Base-by-base conservation (phyloP, 1,140 invertebrate genomes). In the Lineus longissimus region DNA sequence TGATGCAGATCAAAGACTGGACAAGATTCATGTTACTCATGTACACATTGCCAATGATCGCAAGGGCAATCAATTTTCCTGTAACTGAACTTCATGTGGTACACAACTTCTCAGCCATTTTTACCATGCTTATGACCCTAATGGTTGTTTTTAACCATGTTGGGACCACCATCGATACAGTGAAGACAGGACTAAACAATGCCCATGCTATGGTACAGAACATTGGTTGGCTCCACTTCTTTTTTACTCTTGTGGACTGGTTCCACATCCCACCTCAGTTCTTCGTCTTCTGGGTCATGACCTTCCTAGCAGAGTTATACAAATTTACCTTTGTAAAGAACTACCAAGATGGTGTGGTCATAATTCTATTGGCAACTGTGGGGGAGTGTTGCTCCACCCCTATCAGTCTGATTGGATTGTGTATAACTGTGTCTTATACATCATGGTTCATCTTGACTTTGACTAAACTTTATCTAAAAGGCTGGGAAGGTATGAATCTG, bases 371-470 rank as follows among this genome's bases (percentile, higher is more conserved):
- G 23, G 82, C 80, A 23, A 76, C 77, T 40, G 76, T 83, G 23
- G 82, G 82, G 36, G 79, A 84, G 63, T 81, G 84, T 33, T 85
- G 84, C 71, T 77, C 77, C 25, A 84, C 83, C 55, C 85, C 85
- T n/a, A 70, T 87, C 22, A 83, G 81, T 61, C 70, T 87, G 27
- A 71, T 84, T 47, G 83, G 83, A 6, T 79, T 85, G n/a, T 84
- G 84, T 65, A 79, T 86, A 2, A 80, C 84, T 0, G 81, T 87
- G 11, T 82, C 83, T 2, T 86, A 86, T 69, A 63, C 81, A 4
- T 85, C 85, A 6, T 81, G 81, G 67, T 76, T 79, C 56, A 73
- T 84, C n/a, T 73, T 85, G 6, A 78, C 77, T 27, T 55, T 77
- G 9, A 84, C 83, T 0, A 82, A 83, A 66, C 67, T 83, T 2